Evolutionary conservation across 2,888 invertebrate genomes (phyloP).

Genomic region (Siphlonurus alternatus): DNA sequence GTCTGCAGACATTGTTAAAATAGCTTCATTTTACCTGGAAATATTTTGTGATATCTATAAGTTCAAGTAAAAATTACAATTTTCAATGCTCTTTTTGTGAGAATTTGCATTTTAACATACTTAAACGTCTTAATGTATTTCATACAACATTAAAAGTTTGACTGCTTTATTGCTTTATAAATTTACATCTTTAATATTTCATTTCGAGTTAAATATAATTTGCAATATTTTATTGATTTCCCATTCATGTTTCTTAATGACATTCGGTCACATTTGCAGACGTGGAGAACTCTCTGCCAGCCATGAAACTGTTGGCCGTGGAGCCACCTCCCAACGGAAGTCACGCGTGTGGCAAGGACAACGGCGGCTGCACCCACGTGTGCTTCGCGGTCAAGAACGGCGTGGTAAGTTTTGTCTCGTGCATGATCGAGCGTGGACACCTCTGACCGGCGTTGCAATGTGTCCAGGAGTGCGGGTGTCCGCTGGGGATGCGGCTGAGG

Average conservation of each 20-base stretch:
- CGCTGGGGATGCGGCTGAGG: conserved; percentile 40
- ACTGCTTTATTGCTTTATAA: too few relatives aligned
- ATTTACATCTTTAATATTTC: not conserved
- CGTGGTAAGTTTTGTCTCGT: too few relatives aligned
- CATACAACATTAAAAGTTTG: too few relatives aligned
- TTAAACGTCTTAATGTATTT: too few relatives aligned
- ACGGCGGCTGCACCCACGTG: conserved; percentile 54
- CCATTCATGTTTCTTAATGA: too few relatives aligned
- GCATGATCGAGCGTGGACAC: too few relatives aligned
- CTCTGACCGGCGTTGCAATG: too few relatives aligned
- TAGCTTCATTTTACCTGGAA: conserved; percentile 9
- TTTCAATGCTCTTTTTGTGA: too few relatives aligned
- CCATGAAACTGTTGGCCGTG: conserved; percentile 33
- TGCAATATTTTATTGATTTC: not conserved
- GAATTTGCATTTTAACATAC: too few relatives aligned
- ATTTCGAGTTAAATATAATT: not conserved
- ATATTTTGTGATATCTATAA: not conserved
- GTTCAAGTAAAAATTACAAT: too few relatives aligned
- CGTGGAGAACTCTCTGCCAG: conserved; percentile 17
- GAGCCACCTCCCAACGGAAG: conserved; percentile 10
- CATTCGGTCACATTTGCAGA: too few relatives aligned
- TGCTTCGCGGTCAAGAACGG: conserved; percentile 37
- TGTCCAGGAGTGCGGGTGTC: conserved; percentile 42
- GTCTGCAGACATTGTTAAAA: not conserved
- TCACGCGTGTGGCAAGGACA: conserved; percentile 40